Conservation (phyloP, 2,113 vertebrate species). For the Chelonoidis abingdonii region DNA sequence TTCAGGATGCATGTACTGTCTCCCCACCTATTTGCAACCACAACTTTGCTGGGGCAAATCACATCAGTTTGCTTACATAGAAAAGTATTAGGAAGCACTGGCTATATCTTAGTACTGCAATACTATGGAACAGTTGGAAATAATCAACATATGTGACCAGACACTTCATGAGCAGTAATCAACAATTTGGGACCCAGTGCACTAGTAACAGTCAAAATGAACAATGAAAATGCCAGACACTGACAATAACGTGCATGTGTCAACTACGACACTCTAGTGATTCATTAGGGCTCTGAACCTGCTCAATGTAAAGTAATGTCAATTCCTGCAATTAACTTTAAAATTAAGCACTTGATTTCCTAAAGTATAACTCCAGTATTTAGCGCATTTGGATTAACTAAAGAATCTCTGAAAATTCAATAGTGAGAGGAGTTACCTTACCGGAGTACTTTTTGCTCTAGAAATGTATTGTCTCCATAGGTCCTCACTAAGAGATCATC, state of each 20-base stretch:
- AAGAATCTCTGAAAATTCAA: neutral
- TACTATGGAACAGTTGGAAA: neutral
- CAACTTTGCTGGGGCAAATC: neutral
- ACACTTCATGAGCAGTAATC: neutral
- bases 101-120: neutral
- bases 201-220: neutral
- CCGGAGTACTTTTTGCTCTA: neutral
- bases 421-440: neutral
- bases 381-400: neutral
- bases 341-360: neutral
- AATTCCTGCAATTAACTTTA: neutral
- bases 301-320: neutral
- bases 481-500: neutral
- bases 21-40: neutral
- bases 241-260: neutral
- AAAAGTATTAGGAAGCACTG: neutral
- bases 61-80: neutral
- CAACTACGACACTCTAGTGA: neutral
- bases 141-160: neutral
- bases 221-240: neutral
- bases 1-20: neutral
- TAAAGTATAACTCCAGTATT: neutral
- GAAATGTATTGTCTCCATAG: neutral
- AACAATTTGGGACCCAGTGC: neutral
- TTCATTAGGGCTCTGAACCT: neutral